Evolutionary conservation across 2,888 invertebrate species (phyloP).

Genomic region (Diaprepes abbreviatus): DNA sequence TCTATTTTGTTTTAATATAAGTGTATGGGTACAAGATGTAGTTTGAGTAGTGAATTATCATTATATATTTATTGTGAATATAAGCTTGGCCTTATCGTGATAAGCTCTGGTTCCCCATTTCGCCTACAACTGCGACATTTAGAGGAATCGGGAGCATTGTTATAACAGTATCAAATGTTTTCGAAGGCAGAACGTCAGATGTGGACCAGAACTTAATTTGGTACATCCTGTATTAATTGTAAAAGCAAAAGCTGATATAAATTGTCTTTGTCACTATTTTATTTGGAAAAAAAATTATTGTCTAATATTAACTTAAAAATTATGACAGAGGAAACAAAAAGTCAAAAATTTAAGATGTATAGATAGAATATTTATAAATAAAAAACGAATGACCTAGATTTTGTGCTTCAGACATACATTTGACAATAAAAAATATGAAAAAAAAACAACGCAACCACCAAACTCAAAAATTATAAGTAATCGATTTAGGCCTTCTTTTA

Average conservation of each 20-base stretch:
- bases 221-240: neutral
- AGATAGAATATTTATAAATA: slow-evolving; percentile 18
- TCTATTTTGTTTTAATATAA: no score
- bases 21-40: no score
- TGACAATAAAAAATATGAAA: slow-evolving; percentile 5
- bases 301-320: slow-evolving; percentile 15
- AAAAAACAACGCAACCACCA: slow-evolving; percentile 11
- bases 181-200: no score
- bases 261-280: slow-evolving; percentile 8
- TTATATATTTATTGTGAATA: no score
- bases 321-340: neutral
- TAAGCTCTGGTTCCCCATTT: no score
- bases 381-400: slow-evolving; percentile 10
- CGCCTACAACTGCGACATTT: no score
- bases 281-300: slow-evolving; percentile 14
- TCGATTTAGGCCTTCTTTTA: slow-evolving; percentile 11
- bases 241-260: neutral
- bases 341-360: neutral
- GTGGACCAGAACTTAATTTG: neutral
- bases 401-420: slow-evolving; percentile 20
- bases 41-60: no score
- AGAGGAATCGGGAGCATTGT: no score
- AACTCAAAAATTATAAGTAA: slow-evolving; percentile 19
- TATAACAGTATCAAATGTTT: no score
- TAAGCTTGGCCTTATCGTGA: no score